Evolutionary conservation across 2,888 invertebrate species (phyloP).

Genomic region (Nephrotoma guestfalica): DNA sequence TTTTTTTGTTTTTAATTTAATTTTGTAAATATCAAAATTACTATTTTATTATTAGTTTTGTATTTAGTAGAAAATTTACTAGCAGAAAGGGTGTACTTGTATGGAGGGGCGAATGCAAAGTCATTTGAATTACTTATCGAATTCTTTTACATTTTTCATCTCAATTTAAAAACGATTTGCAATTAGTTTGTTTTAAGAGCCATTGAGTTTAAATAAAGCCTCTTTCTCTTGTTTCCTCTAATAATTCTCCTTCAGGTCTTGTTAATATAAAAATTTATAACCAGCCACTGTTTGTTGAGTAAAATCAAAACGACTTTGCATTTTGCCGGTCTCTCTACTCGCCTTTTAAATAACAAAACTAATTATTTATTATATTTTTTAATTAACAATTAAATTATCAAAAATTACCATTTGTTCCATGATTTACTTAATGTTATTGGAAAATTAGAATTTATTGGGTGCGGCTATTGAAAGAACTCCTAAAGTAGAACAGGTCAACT

Average conservation of each 20-base stretch:
- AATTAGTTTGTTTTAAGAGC: too few relatives aligned
- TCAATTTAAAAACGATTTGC: too few relatives aligned
- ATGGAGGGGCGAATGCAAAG: background rate
- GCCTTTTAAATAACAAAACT: background rate
- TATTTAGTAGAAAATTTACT: background rate
- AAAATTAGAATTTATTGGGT: constrained; percentile 71
- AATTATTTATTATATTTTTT: background rate
- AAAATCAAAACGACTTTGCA: background rate
- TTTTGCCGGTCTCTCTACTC: background rate
- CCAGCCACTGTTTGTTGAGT: too few relatives aligned
- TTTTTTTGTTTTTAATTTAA: background rate
- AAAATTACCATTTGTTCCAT: background rate
- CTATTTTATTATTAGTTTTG: background rate
- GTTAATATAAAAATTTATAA: too few relatives aligned
- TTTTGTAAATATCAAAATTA: background rate
- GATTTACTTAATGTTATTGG: background rate
- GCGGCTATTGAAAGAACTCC: constrained; percentile 85
- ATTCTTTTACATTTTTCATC: background rate
- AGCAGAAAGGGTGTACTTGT: background rate
- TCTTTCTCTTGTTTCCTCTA: too few relatives aligned
- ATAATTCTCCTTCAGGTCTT: too few relatives aligned
- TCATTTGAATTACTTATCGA: background rate
- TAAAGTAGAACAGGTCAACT: constrained; percentile 89
- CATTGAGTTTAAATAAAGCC: too few relatives aligned
- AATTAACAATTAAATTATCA: background rate